Conservation (phyloP, 1,140 invertebrate genomes). For the Belonocnema kinseyi region DNA sequence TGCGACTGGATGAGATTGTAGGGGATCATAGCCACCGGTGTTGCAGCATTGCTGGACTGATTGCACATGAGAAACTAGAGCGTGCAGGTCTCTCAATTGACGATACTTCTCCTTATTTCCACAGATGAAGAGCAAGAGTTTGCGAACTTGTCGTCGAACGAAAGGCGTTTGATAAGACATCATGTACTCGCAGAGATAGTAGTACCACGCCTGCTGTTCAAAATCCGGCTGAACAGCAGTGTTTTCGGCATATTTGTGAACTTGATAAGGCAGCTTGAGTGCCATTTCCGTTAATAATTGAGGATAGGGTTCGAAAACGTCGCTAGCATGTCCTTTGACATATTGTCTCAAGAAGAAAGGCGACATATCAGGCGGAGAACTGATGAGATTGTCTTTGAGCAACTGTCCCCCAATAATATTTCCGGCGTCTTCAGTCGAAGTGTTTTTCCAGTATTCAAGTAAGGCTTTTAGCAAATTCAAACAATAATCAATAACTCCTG, state of each 20-base stretch:
- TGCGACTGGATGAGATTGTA: slow-evolving; percentile 71
- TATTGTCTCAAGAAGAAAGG: slow-evolving; percentile 97
- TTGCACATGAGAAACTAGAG: slow-evolving; percentile 86
- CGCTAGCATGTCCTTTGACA: slow-evolving; percentile 91
- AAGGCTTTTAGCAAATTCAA: slow-evolving; percentile 86
- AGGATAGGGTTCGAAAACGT: slow-evolving; percentile 96
- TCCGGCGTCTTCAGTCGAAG: slow-evolving; percentile 74
- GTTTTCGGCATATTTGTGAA: slow-evolving; percentile 85
- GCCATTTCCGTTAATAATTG: slow-evolving; percentile 96
- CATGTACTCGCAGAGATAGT: slow-evolving; percentile 96
- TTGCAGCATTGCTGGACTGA: slow-evolving; percentile 79
- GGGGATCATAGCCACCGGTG: slow-evolving; percentile 78
- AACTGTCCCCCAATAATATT: slow-evolving; percentile 77
- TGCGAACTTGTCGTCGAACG: slow-evolving; percentile 87
- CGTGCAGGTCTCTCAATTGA: slow-evolving; percentile 94
- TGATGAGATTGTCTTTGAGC: slow-evolving; percentile 87
- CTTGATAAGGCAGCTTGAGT: slow-evolving; percentile 94
- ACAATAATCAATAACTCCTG: slow-evolving; percentile 89
- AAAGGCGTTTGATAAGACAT: slow-evolving; percentile 91
- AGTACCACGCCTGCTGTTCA: slow-evolving; percentile 83
- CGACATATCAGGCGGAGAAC: slow-evolving; percentile 93
- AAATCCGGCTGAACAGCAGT: slow-evolving; percentile 76
- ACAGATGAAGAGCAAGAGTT: slow-evolving; percentile 94
- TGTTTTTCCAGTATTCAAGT: slow-evolving; percentile 88
- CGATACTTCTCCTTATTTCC: slow-evolving; percentile 97